Evolutionary conservation across 2,888 invertebrate genomes (phyloP).

Genomic region (Cotesia congregata): DNA sequence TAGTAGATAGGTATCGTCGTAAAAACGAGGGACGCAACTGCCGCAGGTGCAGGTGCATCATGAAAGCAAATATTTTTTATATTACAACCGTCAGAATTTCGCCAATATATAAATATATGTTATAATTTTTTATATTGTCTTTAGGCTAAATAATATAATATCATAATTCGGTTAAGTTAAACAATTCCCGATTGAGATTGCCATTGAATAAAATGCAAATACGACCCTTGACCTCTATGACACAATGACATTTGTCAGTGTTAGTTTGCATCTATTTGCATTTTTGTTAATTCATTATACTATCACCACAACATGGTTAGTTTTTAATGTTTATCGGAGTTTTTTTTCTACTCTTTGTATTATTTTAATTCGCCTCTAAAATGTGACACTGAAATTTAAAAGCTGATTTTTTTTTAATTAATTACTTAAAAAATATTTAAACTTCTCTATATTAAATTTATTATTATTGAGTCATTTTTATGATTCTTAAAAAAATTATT

Average conservation of each 20-base stretch:
- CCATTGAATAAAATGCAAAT: slow-evolving; percentile 15
- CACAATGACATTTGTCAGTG: slow-evolving; percentile 8
- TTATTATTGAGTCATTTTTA: too few species aligned
- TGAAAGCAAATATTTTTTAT: slow-evolving; percentile 4
- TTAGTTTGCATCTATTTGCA: slow-evolving; percentile 4
- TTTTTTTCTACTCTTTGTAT: too few species aligned
- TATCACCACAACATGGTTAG: neutral
- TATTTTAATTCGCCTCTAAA: too few species aligned
- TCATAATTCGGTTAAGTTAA: neutral
- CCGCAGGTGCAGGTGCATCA: slow-evolving; percentile 61
- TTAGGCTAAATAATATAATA: neutral
- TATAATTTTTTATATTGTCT: neutral
- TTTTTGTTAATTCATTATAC: slow-evolving; percentile 2
- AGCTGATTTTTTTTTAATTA: too few species aligned
- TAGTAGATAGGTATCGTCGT: slow-evolving; percentile 64
- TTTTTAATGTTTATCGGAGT: too few species aligned
- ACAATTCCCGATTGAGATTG: neutral
- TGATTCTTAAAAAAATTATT: too few species aligned
- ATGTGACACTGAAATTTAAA: too few species aligned
- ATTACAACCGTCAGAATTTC: slow-evolving; percentile 18
- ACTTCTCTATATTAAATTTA: too few species aligned
- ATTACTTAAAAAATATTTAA: too few species aligned
- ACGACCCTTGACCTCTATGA: slow-evolving; percentile 1
- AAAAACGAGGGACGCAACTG: slow-evolving; percentile 62
- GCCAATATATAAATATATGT: slow-evolving; percentile 1